Evolutionary conservation across 2,888 invertebrate species (phyloP).

Genomic region (Nipponacmea schrenckii): DNA sequence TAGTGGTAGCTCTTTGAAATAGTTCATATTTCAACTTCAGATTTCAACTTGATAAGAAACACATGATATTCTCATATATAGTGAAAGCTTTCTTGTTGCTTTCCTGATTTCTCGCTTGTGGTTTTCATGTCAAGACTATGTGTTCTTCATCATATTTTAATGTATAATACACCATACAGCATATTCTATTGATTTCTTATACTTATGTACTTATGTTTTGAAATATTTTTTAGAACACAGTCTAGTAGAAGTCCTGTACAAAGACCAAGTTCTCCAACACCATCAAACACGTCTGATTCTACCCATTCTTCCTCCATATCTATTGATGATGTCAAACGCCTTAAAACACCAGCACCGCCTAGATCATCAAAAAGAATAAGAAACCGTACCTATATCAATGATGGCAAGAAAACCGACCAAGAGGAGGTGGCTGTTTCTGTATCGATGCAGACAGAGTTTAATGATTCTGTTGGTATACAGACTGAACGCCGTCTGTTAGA

Average conservation of each 20-base stretch:
- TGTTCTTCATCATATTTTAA: too few species aligned
- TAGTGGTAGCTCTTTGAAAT: too few species aligned
- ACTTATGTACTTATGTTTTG: not conserved
- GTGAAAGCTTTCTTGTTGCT: too few species aligned
- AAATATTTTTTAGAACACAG: constrained; percentile 1
- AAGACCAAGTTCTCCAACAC: constrained; percentile 24
- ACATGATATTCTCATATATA: too few species aligned
- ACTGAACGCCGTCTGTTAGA: constrained; percentile 51
- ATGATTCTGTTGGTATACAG: constrained; percentile 48
- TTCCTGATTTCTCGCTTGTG: too few species aligned
- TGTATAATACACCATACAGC: too few species aligned
- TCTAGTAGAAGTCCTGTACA: constrained; percentile 1
- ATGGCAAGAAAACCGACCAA: constrained; percentile 33
- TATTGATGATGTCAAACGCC: constrained; percentile 2
- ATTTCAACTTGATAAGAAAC: too few species aligned
- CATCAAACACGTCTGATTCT: constrained; percentile 19
- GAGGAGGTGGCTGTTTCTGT: constrained; percentile 45
- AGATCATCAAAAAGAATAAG: constrained; percentile 29
- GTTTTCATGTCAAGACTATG: too few species aligned
- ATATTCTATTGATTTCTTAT: too few species aligned
- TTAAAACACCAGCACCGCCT: constrained; percentile 9
- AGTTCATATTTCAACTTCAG: too few species aligned
- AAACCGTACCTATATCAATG: constrained; percentile 46
- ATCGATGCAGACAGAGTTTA: constrained; percentile 39
- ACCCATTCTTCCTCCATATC: constrained; percentile 11